These are phyloP conservation scores for Thereva nobilitata DNA, from an alignment of 2,888 invertebrate species.

Conservation along the genomic window DNA sequence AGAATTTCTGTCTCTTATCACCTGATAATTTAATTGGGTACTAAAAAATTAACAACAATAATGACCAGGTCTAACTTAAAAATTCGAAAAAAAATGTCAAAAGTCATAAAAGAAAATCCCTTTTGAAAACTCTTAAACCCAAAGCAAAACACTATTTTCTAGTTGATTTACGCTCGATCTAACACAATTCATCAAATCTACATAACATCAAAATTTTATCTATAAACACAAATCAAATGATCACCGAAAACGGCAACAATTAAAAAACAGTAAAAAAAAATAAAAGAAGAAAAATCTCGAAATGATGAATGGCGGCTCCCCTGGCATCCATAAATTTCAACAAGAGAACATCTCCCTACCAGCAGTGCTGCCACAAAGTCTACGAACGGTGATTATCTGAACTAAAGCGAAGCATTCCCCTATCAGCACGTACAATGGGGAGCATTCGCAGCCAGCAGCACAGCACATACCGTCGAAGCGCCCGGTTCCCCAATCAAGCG, in stretches of 20 bases:
- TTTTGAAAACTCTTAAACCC: too few species aligned
- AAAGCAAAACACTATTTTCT: slow-evolving; percentile 9
- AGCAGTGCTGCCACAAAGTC: slow-evolving; percentile 41
- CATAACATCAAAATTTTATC: slow-evolving; percentile 26
- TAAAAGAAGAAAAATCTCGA: slow-evolving; percentile 11
- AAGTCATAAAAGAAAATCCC: too few species aligned
- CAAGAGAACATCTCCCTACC: slow-evolving; percentile 16
- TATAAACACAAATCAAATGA: slow-evolving; percentile 20
- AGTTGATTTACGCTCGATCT: not conserved
- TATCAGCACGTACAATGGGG: slow-evolving; percentile 11
- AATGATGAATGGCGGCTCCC: slow-evolving; percentile 24
- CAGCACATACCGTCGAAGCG: too few species aligned
- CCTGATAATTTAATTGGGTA: too few species aligned
- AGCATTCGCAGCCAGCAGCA: slow-evolving; percentile 5
- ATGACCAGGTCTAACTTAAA: too few species aligned
- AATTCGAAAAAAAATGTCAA: too few species aligned
- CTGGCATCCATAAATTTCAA: slow-evolving; percentile 18
- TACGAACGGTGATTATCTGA: slow-evolving; percentile 29
- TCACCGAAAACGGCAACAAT: slow-evolving; percentile 23
- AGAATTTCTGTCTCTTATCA: too few species aligned
- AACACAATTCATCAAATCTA: not conserved
- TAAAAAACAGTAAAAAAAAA: slow-evolving; percentile 14
- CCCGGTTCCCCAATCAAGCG: too few species aligned
- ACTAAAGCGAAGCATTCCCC: slow-evolving; percentile 31
- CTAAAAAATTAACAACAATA: too few species aligned